phyloP scores from a whole-genome alignment of 2,888 invertebrate species.

The Hetaerina titia region DNA sequence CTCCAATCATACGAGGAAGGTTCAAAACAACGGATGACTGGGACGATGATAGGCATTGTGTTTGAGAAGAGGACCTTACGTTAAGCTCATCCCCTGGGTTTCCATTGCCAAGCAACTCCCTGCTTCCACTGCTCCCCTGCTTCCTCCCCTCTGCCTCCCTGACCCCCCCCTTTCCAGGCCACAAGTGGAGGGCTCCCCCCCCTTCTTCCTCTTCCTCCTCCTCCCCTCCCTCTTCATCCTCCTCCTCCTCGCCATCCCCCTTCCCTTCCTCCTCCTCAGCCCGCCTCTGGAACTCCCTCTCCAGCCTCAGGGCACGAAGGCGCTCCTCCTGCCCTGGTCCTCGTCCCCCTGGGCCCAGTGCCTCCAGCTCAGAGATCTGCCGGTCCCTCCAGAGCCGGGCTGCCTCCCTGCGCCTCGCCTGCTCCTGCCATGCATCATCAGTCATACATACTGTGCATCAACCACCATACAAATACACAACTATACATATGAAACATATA shows the following conservation, averaged over 20 bases:
- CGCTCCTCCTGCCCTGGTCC: conserved; percentile 92
- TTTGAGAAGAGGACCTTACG: conserved; percentile 26
- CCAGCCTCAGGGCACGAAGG: conserved; percentile 91
- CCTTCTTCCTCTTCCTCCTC: conserved; percentile 32
- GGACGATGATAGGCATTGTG: not conserved
- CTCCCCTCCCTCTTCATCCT: conserved; percentile 76
- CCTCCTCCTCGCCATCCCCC: conserved; percentile 77
- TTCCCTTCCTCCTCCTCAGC: conserved; percentile 87
- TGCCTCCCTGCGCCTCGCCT: conserved; percentile 86
- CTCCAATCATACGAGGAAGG: not conserved
- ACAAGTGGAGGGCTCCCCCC: not conserved
- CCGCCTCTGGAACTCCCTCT: conserved; percentile 94
- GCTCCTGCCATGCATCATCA: conserved; percentile 77
- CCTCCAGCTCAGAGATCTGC: conserved; percentile 89
- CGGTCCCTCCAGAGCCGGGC: conserved; percentile 90
- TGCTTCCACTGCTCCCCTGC: not conserved
- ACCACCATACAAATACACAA: too few species aligned
- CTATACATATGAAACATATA: too few species aligned
- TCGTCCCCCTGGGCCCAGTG: conserved; percentile 81
- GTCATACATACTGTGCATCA: conserved; percentile 33
- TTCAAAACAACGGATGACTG: too few species aligned
- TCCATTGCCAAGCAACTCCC: conserved; percentile 19
- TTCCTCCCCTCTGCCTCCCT: not conserved
- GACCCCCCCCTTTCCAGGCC: not conserved
- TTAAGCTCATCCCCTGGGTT: conserved; percentile 43